Evolutionary conservation across 2,888 invertebrate genomes (phyloP).

Genomic region (Polylopha cassiicola): DNA sequence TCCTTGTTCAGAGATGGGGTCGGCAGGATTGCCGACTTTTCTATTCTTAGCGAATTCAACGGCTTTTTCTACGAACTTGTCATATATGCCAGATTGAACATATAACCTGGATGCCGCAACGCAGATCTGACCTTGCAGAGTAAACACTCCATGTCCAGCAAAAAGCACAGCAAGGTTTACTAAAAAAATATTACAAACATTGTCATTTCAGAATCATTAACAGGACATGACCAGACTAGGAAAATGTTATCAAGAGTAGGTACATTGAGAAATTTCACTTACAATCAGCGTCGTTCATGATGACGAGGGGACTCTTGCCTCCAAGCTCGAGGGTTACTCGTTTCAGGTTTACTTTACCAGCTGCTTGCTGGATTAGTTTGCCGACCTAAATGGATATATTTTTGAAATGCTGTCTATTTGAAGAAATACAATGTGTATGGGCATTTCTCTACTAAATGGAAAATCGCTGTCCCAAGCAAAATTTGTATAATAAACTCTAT

Average conservation of each 20-base stretch:
- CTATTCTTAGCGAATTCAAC: slow-evolving; percentile 78
- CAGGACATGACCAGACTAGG: not conserved
- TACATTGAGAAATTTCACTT: too few relatives aligned
- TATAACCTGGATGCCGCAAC: slow-evolving; percentile 37
- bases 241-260: too few relatives aligned
- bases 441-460: too few relatives aligned
- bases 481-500: too few relatives aligned
- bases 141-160: slow-evolving; percentile 33
- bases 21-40: slow-evolving; percentile 87
- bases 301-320: slow-evolving; percentile 87
- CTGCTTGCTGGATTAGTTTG: slow-evolving; percentile 52
- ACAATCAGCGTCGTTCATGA: slow-evolving; percentile 84
- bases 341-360: slow-evolving; percentile 84
- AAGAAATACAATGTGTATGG: too few relatives aligned
- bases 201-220: not conserved
- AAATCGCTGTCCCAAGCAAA: too few relatives aligned
- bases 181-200: slow-evolving; percentile 20
- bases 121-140: slow-evolving; percentile 36
- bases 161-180: slow-evolving; percentile 31
- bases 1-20: slow-evolving; percentile 79
- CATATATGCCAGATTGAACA: too few relatives aligned
- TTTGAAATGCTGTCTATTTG: too few relatives aligned
- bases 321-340: slow-evolving; percentile 86
- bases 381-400: too few relatives aligned
- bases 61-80: slow-evolving; percentile 86